Conservation (phyloP, 2,888 invertebrate genomes). For the Pinctada fucata region DNA sequence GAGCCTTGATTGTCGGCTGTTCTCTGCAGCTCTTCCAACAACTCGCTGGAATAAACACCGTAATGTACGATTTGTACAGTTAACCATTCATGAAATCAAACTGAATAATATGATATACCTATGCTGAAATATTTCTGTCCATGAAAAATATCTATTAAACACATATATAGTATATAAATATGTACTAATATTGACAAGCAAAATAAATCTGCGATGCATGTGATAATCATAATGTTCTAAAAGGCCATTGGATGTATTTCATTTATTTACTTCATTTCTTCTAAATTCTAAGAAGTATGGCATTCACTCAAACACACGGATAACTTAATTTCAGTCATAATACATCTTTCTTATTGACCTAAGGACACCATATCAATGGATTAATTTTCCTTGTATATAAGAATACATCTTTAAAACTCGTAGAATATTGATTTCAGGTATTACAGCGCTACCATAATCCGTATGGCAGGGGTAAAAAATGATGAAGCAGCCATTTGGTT, state of each 20-base stretch:
- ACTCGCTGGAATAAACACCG: constrained; percentile 80
- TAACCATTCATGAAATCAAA: background rate
- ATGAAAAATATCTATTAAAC: background rate
- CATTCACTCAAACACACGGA: too few relatives aligned
- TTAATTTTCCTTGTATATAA: too few relatives aligned
- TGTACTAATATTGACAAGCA: too few relatives aligned
- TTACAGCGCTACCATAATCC: constrained; percentile 76
- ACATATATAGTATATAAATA: too few relatives aligned
- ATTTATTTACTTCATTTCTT: too few relatives aligned
- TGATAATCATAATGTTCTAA: too few relatives aligned
- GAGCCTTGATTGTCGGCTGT: constrained; percentile 79
- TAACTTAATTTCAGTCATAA: too few relatives aligned
- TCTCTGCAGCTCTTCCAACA: constrained; percentile 79
- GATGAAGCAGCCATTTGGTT: constrained; percentile 74
- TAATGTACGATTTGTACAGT: constrained; percentile 73
- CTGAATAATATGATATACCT: background rate
- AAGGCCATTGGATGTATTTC: too few relatives aligned
- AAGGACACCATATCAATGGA: too few relatives aligned
- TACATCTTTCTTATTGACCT: too few relatives aligned
- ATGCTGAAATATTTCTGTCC: background rate
- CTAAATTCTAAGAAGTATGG: too few relatives aligned
- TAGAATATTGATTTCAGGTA: constrained; percentile 62
- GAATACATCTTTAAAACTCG: background rate
- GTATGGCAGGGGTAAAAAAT: constrained; percentile 74
- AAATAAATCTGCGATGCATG: too few relatives aligned